Percentiles rank a stretch among this genome's conserved stretches.
These are phyloP conservation scores for Caenorhabditis elegans DNA, from an alignment of 1,140 invertebrate species.

Conservation along the genomic window WBcel235 BX284605.5:7961001-7961500, in stretches of 20 bases:
- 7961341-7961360: neutral
- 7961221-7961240: conserved; percentile 26
- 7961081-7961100: neutral
- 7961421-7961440: conserved; percentile 1
- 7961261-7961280: neutral
- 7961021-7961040: neutral
- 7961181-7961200: neutral
- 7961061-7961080: neutral
- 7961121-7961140: neutral
- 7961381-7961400: neutral
- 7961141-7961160: neutral
- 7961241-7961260: neutral
- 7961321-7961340: neutral
- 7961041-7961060: neutral
- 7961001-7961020: neutral
- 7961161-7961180: too few relatives aligned
- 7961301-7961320: neutral
- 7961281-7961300: too few relatives aligned
- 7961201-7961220: neutral
- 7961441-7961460: neutral
- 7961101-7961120: neutral
- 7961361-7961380: conserved; percentile 5
- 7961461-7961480: neutral
- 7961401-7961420: neutral
- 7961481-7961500: neutral